Base-by-base conservation (phyloP, 2,797 vertebrate genomes). In the Ficedula albicollis region DNA sequence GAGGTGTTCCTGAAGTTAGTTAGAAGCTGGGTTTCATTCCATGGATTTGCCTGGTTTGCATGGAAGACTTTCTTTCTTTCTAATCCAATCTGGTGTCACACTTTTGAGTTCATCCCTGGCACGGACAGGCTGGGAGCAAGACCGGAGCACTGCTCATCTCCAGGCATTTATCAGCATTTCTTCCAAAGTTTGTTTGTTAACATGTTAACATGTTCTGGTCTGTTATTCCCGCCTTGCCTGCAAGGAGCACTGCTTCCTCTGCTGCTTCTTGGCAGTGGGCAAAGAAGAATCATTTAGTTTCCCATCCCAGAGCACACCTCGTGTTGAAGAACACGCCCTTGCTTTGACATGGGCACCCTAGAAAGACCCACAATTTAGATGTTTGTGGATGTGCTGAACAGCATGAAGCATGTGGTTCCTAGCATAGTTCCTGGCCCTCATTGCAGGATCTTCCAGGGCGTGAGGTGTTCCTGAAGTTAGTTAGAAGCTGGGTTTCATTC, bases 181-280 rank as follows among this genome's bases (percentile, higher is more conserved):
- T 84, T 68, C 30, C 51, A 27, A 5, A 26, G 41, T 68, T 63
- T 64, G 15, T 73, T 52, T 68, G 19, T 9, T 34, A 54, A 34
- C 6, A 16, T 0, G 0, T n/a, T n/a, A n/a, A n/a, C 51, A 3
- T 51, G 7, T 27, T 54, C 38, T 38, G 56, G 18, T 21, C n/a
- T 51, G 6, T 56, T 56, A 34, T n/a, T 72, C 9, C 14, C 7
- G 9, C 56, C n/a, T 7, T 9, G 30, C 11, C 43, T 91, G 39
- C 66, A 30, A 51, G 54, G 20, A 81, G 5, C 41, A 9, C 32
- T 76, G 13, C 15, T 16, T 70, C 14, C 26, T 63, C 20, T 4
- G 3, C n/a, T 51, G 20, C 81, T 72, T 44, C 25, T 82, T 64
- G 34, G 16, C 6, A 8, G 16, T 38, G 30, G 8, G 13, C 25